Conservation (phyloP, 2,888 invertebrate genomes). For the Macrophya annulata region DNA sequence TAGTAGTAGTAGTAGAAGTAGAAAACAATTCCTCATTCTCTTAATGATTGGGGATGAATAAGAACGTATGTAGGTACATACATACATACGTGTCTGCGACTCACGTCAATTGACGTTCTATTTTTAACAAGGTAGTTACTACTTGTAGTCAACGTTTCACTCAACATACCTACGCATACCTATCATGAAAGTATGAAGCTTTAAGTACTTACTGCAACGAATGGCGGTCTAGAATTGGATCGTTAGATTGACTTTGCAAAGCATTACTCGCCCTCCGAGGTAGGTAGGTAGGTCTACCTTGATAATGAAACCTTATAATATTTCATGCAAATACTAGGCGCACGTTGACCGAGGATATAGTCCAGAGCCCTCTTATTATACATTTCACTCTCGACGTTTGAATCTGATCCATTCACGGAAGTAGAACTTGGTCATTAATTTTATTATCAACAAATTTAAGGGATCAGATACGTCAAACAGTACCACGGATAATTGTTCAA, state of each 20-base stretch:
- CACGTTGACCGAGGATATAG: slow-evolving; percentile 39
- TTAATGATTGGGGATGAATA: background rate
- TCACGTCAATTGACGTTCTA: background rate
- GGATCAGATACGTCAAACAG: background rate
- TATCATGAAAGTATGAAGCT: too few relatives aligned
- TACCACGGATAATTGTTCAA: too few relatives aligned
- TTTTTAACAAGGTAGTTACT: background rate
- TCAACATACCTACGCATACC: background rate
- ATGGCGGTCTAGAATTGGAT: slow-evolving; percentile 38
- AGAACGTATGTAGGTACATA: too few relatives aligned
- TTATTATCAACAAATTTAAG: background rate
- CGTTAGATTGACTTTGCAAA: slow-evolving; percentile 47
- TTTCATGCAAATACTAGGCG: slow-evolving; percentile 68
- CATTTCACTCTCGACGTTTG: background rate
- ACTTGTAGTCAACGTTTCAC: background rate
- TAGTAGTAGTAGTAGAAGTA: too few relatives aligned
- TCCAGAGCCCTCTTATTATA: background rate
- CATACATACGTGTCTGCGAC: background rate
- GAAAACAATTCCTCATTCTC: background rate
- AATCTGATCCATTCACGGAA: background rate
- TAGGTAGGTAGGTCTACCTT: slow-evolving; percentile 63
- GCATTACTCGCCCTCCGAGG: slow-evolving; percentile 30
- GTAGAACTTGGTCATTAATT: background rate
- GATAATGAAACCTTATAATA: slow-evolving; percentile 72
- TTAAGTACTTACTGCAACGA: background rate